Evolutionary conservation across 2,888 invertebrate genomes (phyloP), one percentile per base, ranked within the genome.

Genomic region (Synergus gifuensis): DNA sequence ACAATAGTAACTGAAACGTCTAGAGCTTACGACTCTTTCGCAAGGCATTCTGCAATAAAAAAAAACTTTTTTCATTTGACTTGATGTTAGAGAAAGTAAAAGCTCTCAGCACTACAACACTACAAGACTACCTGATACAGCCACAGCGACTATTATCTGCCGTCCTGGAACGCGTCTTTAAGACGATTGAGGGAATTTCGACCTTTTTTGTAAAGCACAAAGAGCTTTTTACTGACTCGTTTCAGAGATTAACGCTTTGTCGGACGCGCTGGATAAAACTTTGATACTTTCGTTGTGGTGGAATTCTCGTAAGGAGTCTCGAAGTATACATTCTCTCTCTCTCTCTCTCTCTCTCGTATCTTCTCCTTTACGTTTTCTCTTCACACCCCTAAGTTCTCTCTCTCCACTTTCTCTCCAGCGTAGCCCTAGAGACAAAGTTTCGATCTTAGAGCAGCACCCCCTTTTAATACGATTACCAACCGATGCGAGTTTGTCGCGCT

Each of bases 191-290:
- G 81, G 80, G 77, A 79, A 78, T 81, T 81, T 81, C 79, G 69
- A 80, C 80, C 78, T 83, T 80, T 83, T 28, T 28, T 28, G 73
- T 81, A 80, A 76, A 77, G 84, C 83, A 88, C 86, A 88, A 88
- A 87, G 86, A 86, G 84, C 84, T 86, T 88, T 88, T 86, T 85
- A 87, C 84, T 78, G 83, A 86, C 83, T 84, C 86, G 85, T 86
- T 88, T 85, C 83, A 80, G 86, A 87, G 87, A 86, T 86, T 88
- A 87, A 88, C 86, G 88, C 86, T 87, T 86, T 86, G 86, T 84
- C 83, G 86, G 84, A 81, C 84, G 85, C 82, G 85, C 76, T 67
- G 85, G 83, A 84, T 83, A 84, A 83, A 84, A 85, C 83, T 83
- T 83, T 82, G 81, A 79, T 81, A 84, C 82, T 81, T 87, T 84